Percentiles rank a stretch among this genome's conserved stretches.
Conservation (phyloP, 1,140 invertebrate species). For the Caerostris darwini region DNA sequence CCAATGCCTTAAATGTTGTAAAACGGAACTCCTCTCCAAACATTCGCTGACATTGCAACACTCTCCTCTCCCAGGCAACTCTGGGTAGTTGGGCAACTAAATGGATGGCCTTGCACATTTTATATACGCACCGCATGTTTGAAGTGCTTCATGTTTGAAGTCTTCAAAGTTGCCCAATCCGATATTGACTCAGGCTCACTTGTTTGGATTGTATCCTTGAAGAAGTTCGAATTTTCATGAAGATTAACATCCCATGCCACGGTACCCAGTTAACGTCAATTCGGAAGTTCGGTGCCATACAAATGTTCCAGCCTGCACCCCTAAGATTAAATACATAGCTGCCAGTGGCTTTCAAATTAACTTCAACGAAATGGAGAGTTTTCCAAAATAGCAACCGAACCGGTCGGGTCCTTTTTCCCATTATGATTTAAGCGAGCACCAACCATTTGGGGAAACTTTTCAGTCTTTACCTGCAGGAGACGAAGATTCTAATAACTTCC, state of each 20-base stretch:
- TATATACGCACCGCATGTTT: neutral
- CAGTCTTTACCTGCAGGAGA: conserved; percentile 51
- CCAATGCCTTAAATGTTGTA: neutral
- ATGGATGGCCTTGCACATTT: neutral
- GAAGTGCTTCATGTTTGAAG: neutral
- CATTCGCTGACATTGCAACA: conserved; percentile 6
- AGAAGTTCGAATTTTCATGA: conserved; percentile 36
- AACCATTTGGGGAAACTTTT: conserved; percentile 24
- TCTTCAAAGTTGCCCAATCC: conserved; percentile 17
- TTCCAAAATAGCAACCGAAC: conserved; percentile 13
- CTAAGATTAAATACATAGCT: conserved; percentile 71
- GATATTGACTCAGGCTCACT: neutral
- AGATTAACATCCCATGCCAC: neutral
- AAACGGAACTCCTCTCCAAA: neutral
- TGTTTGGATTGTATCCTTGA: conserved; percentile 57
- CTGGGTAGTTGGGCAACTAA: neutral
- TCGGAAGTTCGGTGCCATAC: neutral
- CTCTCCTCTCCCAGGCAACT: neutral
- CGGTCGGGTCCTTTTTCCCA: neutral
- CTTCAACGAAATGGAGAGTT: conserved; percentile 31
- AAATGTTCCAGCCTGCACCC: neutral
- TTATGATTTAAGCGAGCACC: conserved; percentile 62
- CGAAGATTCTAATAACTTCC: conserved; percentile 69
- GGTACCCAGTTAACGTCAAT: conserved; percentile 23
- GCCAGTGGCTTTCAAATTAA: conserved; percentile 73